Evolutionary conservation across 2,888 invertebrate genomes (phyloP), one percentile per base, ranked within the genome.

Genomic region (Macropis europaea): DNA sequence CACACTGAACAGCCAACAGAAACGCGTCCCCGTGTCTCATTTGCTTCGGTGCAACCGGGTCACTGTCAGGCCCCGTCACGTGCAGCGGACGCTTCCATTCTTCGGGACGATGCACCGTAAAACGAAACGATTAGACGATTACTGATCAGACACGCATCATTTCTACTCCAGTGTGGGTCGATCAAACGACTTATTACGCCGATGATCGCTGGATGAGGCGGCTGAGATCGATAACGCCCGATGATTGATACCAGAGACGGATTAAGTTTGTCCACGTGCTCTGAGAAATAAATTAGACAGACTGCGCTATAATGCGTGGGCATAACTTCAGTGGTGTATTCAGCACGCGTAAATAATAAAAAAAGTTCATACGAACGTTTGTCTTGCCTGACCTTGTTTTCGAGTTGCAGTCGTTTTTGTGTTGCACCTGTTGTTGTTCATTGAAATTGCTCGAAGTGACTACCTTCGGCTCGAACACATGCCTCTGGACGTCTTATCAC

Each of bases 1-100:
- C 80, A 66, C 76, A 81, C 72, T 61, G 81, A 73, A n/a, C n/a
- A n/a, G n/a, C n/a, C 81, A 62, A 67, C 76, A 61, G 54, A 64
- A 72, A 80, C 60, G 66, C 68, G 66, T 34, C 34, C 43, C 40
- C 48, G 64, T 60, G 64, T 47, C 77, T 76, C 60, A 59, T 69
- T 70, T 53, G 52, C 45, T 67, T 75, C 52, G 66, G 62, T 63
- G 64, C 77, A 80, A 84, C 69, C 81, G 73, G 76, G 77, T 82
- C 80, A 79, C 74, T 78, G 81, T 75, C 83, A 83, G 70, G 26
- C 57, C 7, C 22, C 26, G 28, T 45, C 11, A 17, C 34, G 19
- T 13, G 24, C 26, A 43, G 56, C 60, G 52, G 56, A 38, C 54
- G 7, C 11, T 15, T 17, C 19, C 40, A 30, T 42, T 54, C 53